A percentile compares a stretch with the other conserved stretches of the same genome.
Evolutionary conservation across 2,797 vertebrate species (phyloP).

Genomic region (Cossypha heuglini): DNA sequence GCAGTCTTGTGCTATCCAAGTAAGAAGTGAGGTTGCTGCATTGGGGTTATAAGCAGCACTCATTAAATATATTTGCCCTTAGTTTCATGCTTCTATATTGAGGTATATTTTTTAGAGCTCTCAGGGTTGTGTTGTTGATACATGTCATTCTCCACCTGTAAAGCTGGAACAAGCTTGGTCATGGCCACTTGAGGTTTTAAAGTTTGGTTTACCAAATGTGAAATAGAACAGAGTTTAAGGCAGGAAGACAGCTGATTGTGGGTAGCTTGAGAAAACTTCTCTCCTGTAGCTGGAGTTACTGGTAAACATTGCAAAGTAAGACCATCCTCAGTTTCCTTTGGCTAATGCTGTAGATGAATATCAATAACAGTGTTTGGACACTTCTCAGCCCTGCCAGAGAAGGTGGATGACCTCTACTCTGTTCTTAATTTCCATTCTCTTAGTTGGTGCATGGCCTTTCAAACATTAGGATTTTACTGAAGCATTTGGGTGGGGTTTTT

Average conservation of each 20-base stretch:
- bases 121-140: background rate
- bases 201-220: background rate
- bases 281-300: background rate
- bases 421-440: background rate
- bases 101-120: background rate
- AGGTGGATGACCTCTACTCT: background rate
- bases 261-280: background rate
- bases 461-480: background rate
- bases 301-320: background rate
- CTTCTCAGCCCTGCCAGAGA: background rate
- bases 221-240: background rate
- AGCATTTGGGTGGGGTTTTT: rapidly evolving
- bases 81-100: background rate
- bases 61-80: background rate
- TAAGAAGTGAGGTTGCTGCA: background rate
- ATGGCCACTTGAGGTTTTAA: background rate
- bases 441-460: background rate
- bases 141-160: background rate
- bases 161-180: background rate
- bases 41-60: background rate
- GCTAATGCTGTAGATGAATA: background rate
- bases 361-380: background rate
- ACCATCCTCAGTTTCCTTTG: background rate
- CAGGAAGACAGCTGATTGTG: background rate
- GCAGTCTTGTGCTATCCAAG: background rate